phyloP scores from a whole-genome alignment of 1,140 invertebrate species.

The Brachionus angularis region DNA sequence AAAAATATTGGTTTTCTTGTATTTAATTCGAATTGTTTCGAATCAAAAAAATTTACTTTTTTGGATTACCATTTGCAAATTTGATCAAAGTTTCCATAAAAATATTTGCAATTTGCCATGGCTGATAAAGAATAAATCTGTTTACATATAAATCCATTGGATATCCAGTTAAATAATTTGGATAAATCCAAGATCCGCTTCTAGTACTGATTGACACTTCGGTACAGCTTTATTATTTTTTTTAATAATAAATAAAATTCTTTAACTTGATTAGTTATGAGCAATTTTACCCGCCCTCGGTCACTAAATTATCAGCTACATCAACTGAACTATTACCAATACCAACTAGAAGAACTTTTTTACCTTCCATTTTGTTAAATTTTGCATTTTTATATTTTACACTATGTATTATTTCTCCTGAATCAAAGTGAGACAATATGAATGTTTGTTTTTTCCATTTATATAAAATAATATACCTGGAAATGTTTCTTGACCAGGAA shows the following conservation, averaged over 20 bases:
- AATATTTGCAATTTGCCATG: constrained; percentile 47
- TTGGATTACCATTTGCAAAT: constrained; percentile 50
- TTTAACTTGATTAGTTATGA: background rate
- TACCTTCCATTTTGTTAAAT: constrained; percentile 49
- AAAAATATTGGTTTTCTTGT: background rate
- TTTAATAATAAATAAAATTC: constrained; percentile 40
- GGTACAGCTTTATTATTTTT: no score
- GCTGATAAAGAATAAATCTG: constrained; percentile 50
- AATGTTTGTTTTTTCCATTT: background rate
- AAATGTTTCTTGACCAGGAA: constrained; percentile 52
- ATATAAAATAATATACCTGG: constrained; percentile 46
- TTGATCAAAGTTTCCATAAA: constrained; percentile 50
- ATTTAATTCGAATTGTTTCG: background rate
- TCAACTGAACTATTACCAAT: constrained; percentile 56
- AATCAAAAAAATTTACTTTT: no score
- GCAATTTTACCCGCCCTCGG: constrained; percentile 49
- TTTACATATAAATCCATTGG: constrained; percentile 51
- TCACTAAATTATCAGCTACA: constrained; percentile 51
- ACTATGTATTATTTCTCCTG: constrained; percentile 54
- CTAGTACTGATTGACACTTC: constrained; percentile 51
- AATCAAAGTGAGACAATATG: constrained; percentile 6
- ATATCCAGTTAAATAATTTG: constrained; percentile 52
- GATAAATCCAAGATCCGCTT: constrained; percentile 53
- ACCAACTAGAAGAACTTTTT: constrained; percentile 52
- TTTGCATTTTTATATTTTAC: constrained; percentile 53